Evolutionary conservation across 2,797 vertebrate species (phyloP).

Genomic region (Adrianichthys oophorus): DNA sequence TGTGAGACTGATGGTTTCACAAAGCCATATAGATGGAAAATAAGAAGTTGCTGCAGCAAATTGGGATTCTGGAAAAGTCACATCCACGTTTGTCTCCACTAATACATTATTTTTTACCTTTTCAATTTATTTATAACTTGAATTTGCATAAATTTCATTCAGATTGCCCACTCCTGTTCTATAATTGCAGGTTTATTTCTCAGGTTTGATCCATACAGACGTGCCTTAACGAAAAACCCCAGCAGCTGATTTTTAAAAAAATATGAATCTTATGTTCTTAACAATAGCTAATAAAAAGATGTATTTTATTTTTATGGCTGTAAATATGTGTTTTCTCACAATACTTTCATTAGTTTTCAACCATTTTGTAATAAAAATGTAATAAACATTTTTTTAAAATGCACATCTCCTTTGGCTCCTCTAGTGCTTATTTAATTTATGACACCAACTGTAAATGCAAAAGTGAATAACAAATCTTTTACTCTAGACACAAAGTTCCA

Average conservation of each 20-base stretch:
- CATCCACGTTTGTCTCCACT: slow-evolving; percentile 11
- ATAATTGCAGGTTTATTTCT: slow-evolving; percentile 26
- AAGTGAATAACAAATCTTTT: too few relatives aligned
- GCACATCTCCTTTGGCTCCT: too few relatives aligned
- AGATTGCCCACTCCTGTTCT: too few relatives aligned
- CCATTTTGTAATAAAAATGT: slow-evolving; percentile 70
- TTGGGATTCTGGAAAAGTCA: slow-evolving; percentile 28
- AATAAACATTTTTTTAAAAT: slow-evolving; percentile 40
- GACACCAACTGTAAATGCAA: too few relatives aligned
- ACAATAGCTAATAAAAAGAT: slow-evolving; percentile 79
- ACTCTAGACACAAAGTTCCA: neutral
- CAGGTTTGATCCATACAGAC: slow-evolving; percentile 44
- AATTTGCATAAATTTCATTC: too few relatives aligned
- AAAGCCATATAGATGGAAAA: slow-evolving; percentile 29
- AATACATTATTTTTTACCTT: slow-evolving; percentile 5
- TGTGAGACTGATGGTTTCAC: slow-evolving; percentile 23
- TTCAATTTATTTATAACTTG: slow-evolving; percentile 50
- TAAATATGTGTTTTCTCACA: slow-evolving; percentile 81
- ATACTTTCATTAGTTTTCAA: slow-evolving; percentile 67
- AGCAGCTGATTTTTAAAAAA: neutral
- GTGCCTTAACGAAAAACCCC: slow-evolving; percentile 19
- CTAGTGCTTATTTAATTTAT: too few relatives aligned
- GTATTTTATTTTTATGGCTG: slow-evolving; percentile 95
- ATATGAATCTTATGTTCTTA: too few relatives aligned
- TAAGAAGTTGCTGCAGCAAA: slow-evolving; percentile 24